Base-by-base conservation (phyloP, 2,797 vertebrate genomes). In the Cygnus olor region DNA sequence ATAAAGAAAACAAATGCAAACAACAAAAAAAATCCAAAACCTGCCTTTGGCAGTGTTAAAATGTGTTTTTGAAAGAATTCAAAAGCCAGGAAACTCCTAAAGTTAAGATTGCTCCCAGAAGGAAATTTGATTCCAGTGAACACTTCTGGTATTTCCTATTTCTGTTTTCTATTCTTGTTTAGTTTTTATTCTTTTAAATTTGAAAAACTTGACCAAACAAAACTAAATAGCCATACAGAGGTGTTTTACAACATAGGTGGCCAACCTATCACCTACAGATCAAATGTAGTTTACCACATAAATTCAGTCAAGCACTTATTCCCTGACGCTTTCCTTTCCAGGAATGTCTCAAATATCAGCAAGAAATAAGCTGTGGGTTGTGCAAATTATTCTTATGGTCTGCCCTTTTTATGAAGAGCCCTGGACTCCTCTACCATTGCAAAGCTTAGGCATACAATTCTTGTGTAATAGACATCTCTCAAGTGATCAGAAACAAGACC, bases 131-230 rank as follows among this genome's bases (percentile, higher is more conserved):
- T 93, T 95, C 90, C 76, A 95, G 42, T 85, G 92, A 94, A 93
- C 61, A 80, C 81, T 95, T 90, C 40, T 96, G 95, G 93, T 95
- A 95, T 96, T 97, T 97, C 93, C 93, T 95, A 94, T 95, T 97
- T 97, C 95, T 97, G 90, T 95, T 97, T 96, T 95, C 88, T 94
- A 54, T 90, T 92, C 90, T 90, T 94, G 79, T 97, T 96, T 94
- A 85, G 87, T 85, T 95, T 94, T 95, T 95, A 90, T 94, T 90
- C 76, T 95, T 94, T 79, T 84, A 88, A 93, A 96, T 94, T 88
- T 91, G 63, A 93, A 96, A 95, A 94, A 93, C 85, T 94, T 95
- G 85, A 95, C 88, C 70, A 85, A 94, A 96, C 87, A 94, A 73
- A 89, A 64, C 78, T 87, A 83, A 80, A 88, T 79, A 94, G 81